Conservation (phyloP, 2,797 vertebrate species). For the Falco peregrinus region DNA sequence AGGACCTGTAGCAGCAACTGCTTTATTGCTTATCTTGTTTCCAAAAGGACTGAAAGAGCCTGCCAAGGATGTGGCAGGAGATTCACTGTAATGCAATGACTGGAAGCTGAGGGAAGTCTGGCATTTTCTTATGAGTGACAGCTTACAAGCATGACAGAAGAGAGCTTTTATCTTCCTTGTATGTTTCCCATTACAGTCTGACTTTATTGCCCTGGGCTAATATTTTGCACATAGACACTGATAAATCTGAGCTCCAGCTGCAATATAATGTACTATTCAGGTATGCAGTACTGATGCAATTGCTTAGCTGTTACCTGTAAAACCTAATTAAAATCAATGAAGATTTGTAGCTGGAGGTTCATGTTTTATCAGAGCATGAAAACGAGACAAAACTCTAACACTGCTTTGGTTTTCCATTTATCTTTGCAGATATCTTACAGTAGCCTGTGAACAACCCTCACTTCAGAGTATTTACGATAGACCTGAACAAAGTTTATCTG, state of each 20-base stretch:
- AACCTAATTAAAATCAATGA: conserved; percentile 57
- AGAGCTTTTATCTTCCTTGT: neutral
- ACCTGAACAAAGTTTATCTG: conserved; percentile 1
- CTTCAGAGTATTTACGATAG: neutral
- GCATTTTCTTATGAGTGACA: neutral
- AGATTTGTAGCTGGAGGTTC: conserved; percentile 15
- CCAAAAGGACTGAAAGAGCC: neutral
- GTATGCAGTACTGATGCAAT: neutral
- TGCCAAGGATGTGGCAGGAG: neutral
- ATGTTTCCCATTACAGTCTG: neutral
- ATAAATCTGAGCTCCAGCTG: conserved; percentile 9
- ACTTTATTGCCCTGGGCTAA: neutral
- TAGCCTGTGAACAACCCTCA: neutral
- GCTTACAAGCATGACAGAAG: conserved; percentile 1
- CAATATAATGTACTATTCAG: neutral
- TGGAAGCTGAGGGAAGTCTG: neutral
- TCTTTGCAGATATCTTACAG: neutral
- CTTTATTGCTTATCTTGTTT: neutral
- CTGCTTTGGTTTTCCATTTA: neutral
- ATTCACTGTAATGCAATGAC: neutral
- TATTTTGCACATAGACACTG: neutral
- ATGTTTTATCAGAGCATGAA: conserved; percentile 26
- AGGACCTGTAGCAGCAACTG: neutral
- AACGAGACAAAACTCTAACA: neutral
- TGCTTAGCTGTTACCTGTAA: neutral